Conservation (phyloP, 2,113 vertebrate genomes). For the Elaphurus davidianus region DNA sequence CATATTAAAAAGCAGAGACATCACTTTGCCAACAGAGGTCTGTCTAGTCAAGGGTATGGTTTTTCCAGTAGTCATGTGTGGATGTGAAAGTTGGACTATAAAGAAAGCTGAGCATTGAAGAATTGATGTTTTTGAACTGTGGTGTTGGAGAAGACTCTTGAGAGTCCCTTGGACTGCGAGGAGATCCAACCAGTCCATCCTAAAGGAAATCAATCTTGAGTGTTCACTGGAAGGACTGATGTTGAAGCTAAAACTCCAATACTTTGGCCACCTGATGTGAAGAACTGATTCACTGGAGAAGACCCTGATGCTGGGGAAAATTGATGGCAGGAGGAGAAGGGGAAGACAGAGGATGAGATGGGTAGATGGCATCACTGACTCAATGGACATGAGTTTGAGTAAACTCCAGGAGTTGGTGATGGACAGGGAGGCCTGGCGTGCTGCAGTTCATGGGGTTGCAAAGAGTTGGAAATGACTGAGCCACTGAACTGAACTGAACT, state of each 20-base stretch:
- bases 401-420: neutral
- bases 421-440: neutral
- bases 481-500: neutral
- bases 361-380: neutral
- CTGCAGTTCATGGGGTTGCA: fast-evolving
- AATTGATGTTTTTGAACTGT: neutral
- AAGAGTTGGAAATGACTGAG: fast-evolving
- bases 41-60: neutral
- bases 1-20: neutral
- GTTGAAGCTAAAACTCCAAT: neutral
- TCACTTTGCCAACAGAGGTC: neutral
- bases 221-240: neutral
- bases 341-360: neutral
- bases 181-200: too few species aligned
- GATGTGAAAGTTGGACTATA: neutral
- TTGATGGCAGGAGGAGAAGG: neutral
- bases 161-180: neutral
- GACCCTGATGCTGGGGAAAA: neutral
- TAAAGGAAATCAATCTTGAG: too few species aligned
- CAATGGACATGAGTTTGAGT: neutral
- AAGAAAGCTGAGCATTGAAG: neutral
- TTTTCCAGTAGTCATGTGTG: neutral
- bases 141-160: neutral
- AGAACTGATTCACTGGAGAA: neutral
- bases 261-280: neutral